Evolutionary conservation across 2,888 invertebrate species (phyloP).

Genomic region (Lasioglossum vierecki): DNA sequence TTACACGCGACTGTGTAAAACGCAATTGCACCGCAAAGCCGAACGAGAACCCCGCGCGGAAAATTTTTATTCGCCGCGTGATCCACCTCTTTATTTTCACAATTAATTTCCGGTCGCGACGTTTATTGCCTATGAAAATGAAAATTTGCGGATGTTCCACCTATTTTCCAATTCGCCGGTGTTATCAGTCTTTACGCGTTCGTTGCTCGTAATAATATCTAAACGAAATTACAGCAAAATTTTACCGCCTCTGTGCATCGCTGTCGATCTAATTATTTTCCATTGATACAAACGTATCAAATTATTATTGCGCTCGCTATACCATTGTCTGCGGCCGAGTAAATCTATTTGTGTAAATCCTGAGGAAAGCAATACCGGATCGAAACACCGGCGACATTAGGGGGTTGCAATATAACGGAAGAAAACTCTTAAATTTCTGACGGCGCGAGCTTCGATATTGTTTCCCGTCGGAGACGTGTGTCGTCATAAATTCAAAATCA

Average conservation of each 20-base stretch:
- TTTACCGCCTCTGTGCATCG: not conserved
- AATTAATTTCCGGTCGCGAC: not conserved
- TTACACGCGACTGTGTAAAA: not conserved
- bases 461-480: conserved; percentile 46
- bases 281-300: no score
- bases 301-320: not conserved
- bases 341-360: not conserved
- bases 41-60: not conserved
- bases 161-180: not conserved
- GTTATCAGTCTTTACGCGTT: not conserved
- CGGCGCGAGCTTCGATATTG: conserved; percentile 58
- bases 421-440: conserved; percentile 46
- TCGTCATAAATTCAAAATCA: conserved; percentile 64
- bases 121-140: conserved; percentile 1
- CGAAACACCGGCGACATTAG: not conserved
- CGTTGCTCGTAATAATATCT: not conserved
- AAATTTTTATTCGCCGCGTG: not conserved
- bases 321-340: no score
- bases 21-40: not conserved
- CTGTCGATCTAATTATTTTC: not conserved
- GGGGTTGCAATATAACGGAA: not conserved
- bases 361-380: conserved; percentile 8
- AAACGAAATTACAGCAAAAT: not conserved
- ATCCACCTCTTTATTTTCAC: conserved; percentile 9
- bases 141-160: not conserved